These are phyloP conservation scores for Eutolmus rufibarbis DNA, from an alignment of 2,888 invertebrate species.

Conservation along the genomic window DNA sequence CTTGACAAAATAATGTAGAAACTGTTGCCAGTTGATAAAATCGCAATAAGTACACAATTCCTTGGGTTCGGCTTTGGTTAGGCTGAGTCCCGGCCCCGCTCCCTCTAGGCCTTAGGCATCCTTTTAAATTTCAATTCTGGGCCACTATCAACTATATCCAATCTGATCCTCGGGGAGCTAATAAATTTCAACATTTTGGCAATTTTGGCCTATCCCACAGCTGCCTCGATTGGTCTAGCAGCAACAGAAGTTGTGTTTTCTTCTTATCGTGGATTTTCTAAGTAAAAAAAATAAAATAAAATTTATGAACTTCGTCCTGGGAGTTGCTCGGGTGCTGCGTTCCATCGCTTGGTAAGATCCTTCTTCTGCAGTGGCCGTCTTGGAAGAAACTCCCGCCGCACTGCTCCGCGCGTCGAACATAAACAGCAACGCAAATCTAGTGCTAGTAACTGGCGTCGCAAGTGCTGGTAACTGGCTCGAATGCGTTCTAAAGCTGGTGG, in stretches of 20 bases:
- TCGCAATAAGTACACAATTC: constrained; percentile 30
- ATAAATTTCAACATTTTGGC: constrained; percentile 28
- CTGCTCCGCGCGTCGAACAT: background rate
- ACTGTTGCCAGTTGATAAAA: constrained; percentile 10
- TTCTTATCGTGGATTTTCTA: constrained; percentile 18
- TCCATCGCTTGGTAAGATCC: background rate
- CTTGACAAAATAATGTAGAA: constrained; percentile 28
- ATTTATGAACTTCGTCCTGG: constrained; percentile 30
- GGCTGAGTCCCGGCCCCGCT: background rate
- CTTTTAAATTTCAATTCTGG: constrained; percentile 21
- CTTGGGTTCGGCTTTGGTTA: background rate
- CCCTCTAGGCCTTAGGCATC: background rate
- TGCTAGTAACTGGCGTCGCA: constrained; percentile 1
- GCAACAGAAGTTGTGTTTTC: constrained; percentile 27
- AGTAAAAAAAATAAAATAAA: background rate
- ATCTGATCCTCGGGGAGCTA: constrained; percentile 29
- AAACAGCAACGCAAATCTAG: background rate
- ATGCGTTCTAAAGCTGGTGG: background rate
- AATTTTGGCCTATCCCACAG: background rate
- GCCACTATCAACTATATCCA: constrained; percentile 28
- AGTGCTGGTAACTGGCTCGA: constrained; percentile 18
- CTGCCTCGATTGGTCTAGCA: constrained; percentile 20
- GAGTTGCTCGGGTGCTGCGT: background rate
- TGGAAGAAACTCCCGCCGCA: background rate
- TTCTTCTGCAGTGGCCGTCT: background rate